phyloP scores from a whole-genome alignment of 2,113 vertebrate species.

The Melospiza georgiana region DNA sequence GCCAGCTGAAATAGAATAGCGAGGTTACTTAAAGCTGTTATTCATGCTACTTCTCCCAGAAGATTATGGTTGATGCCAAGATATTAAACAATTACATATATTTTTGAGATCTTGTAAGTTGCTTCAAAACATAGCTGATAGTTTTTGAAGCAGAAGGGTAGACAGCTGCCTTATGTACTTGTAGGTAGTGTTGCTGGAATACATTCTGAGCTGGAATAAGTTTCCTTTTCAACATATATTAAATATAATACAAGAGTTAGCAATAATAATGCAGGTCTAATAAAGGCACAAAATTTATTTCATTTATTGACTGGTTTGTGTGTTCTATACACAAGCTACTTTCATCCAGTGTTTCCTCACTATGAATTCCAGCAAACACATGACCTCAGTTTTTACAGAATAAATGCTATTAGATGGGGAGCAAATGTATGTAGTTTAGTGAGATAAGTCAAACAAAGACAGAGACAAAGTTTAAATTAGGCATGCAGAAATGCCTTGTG shows the following conservation, averaged over 20 bases:
- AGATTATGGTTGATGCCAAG: background rate
- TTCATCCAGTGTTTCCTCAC: background rate
- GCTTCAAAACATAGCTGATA: background rate
- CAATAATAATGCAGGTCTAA: background rate
- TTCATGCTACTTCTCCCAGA: background rate
- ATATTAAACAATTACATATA: background rate
- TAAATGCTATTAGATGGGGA: background rate
- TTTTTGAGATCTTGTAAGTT: conserved; percentile 26
- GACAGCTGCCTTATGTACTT: background rate
- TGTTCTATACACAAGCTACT: background rate
- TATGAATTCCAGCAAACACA: background rate
- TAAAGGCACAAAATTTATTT: background rate
- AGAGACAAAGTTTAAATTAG: background rate
- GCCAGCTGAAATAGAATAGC: no score
- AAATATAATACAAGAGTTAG: background rate
- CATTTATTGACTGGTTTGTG: background rate
- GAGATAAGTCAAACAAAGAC: background rate
- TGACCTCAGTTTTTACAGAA: background rate
- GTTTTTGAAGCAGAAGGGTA: background rate
- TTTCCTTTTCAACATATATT: background rate
- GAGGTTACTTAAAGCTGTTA: background rate
- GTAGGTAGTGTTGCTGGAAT: background rate
- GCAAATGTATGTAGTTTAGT: background rate
- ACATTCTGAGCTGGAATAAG: background rate
- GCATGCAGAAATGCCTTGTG: background rate